phyloP scores from a whole-genome alignment of 1,140 invertebrate genomes.

The Microplitis mediator region DNA sequence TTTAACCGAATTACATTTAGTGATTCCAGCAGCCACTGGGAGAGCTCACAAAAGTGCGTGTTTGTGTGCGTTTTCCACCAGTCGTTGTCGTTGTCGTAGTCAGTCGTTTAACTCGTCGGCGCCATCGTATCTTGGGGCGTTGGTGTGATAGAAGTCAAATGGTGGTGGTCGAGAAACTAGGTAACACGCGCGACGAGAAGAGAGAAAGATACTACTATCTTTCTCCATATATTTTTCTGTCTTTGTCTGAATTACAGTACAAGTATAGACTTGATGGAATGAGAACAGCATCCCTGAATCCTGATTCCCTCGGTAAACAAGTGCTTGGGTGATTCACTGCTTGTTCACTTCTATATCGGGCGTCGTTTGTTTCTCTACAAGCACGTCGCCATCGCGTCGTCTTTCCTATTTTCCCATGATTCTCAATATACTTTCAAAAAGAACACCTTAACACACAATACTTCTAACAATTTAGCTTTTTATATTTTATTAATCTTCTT shows the following conservation, averaged over 20 bases:
- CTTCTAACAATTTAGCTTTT: too few species aligned
- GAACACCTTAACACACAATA: neutral
- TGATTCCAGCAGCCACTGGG: constrained; percentile 47
- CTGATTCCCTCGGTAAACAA: constrained; percentile 62
- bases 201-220: constrained; percentile 18
- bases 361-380: constrained; percentile 56
- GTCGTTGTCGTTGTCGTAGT: constrained; percentile 1
- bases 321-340: constrained; percentile 61
- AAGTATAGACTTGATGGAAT: constrained; percentile 18
- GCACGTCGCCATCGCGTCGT: constrained; percentile 50
- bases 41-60: neutral
- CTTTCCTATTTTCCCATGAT: constrained; percentile 33
- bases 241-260: neutral
- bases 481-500: too few species aligned
- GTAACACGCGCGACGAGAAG: constrained; percentile 14
- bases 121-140: constrained; percentile 1
- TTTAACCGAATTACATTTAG: constrained; percentile 63
- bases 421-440: constrained; percentile 25
- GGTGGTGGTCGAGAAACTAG: constrained; percentile 6
- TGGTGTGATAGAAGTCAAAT: constrained; percentile 4
- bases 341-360: constrained; percentile 56
- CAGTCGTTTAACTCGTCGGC: neutral
- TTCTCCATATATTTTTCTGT: constrained; percentile 1
- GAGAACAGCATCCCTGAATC: constrained; percentile 47
- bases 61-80: constrained; percentile 10